phyloP scores from a whole-genome alignment of 1,140 invertebrate genomes.

The Tetramorium simillimum region DNA sequence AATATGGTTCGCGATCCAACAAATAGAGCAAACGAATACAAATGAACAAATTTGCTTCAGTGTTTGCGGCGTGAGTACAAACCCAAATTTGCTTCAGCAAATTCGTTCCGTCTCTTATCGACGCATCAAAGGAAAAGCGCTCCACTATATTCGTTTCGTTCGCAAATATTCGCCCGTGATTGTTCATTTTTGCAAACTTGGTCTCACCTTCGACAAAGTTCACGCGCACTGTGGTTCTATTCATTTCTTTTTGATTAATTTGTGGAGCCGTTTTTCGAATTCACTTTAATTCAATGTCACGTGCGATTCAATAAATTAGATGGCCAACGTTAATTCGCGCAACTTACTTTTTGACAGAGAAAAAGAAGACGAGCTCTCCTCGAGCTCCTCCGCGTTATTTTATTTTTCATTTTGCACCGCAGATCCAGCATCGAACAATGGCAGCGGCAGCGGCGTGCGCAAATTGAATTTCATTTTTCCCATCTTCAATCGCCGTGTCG shows the following conservation, averaged over 20 bases:
- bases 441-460: slow-evolving; percentile 3
- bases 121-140: background rate
- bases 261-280: background rate
- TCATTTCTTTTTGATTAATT: background rate
- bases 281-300: background rate
- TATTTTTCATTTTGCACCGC: slow-evolving; percentile 24
- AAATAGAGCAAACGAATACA: background rate
- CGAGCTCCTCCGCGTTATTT: slow-evolving; percentile 8
- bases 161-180: background rate
- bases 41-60: background rate
- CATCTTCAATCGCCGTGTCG: slow-evolving; percentile 12
- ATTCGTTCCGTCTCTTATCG: background rate
- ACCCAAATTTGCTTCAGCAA: background rate
- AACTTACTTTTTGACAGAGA: slow-evolving; percentile 12
- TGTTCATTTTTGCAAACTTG: background rate
- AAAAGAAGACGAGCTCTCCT: background rate
- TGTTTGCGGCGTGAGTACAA: background rate
- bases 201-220: background rate
- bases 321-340: slow-evolving; percentile 19
- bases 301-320: slow-evolving; percentile 22
- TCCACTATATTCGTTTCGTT: background rate
- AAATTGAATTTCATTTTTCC: slow-evolving; percentile 45
- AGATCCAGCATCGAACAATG: slow-evolving; percentile 28
- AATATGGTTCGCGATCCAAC: background rate
- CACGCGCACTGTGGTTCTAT: background rate